Conservation (phyloP, 2,888 invertebrate species). For the Leucania comma region DNA sequence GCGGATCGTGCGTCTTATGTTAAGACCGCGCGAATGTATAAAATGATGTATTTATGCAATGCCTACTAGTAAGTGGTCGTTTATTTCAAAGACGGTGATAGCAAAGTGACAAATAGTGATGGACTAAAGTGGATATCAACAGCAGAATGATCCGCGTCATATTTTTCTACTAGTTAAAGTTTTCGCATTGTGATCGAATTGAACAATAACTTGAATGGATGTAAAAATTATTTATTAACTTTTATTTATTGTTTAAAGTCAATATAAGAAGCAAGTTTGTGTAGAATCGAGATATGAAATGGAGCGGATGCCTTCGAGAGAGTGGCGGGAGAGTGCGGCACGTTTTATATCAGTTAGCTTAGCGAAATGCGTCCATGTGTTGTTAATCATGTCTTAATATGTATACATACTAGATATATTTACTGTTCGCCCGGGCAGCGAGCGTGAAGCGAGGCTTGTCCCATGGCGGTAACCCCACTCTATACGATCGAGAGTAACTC, state of each 20-base stretch:
- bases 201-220: constrained; percentile 76
- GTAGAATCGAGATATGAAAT: constrained; percentile 59
- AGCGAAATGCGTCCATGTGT: constrained; percentile 62
- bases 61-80: constrained; percentile 68
- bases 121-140: constrained; percentile 63
- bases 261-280: constrained; percentile 70
- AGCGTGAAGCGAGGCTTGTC: constrained; percentile 44
- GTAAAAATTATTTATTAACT: constrained; percentile 79
- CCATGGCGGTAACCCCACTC: constrained; percentile 27
- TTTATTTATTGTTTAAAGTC: constrained; percentile 83
- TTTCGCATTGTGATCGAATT: constrained; percentile 81
- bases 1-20: constrained; percentile 76
- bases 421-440: constrained; percentile 43
- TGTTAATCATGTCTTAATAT: constrained; percentile 51
- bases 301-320: constrained; percentile 74
- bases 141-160: constrained; percentile 70
- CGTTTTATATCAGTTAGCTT: constrained; percentile 58
- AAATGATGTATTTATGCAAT: constrained; percentile 79
- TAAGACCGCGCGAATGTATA: constrained; percentile 75
- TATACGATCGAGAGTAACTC: constrained; percentile 47
- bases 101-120: constrained; percentile 81
- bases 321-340: constrained; percentile 50
- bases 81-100: constrained; percentile 75
- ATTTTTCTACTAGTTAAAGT: constrained; percentile 81
- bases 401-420: constrained; percentile 56